Evolutionary conservation across 2,113 vertebrate genomes (phyloP).

Genomic region (Pristiophorus japonicus): DNA sequence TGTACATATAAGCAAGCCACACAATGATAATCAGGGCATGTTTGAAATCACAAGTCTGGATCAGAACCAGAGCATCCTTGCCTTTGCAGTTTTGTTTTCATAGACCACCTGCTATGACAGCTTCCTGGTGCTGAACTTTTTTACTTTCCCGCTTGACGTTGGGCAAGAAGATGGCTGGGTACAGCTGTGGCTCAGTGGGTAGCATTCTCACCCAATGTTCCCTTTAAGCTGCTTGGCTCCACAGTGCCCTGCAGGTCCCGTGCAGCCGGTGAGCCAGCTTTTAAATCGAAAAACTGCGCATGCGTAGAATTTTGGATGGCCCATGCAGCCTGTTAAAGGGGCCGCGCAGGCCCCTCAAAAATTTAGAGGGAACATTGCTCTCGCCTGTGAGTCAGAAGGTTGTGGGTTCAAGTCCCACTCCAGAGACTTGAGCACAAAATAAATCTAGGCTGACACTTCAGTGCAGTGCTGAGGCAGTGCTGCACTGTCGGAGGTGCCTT

Average conservation of each 20-base stretch:
- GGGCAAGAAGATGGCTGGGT: background rate
- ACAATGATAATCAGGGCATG: background rate
- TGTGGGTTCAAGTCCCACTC: background rate
- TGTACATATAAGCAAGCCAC: background rate
- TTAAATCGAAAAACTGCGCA: too few relatives aligned
- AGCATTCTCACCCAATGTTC: background rate
- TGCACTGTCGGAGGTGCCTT: background rate
- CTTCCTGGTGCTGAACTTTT: background rate
- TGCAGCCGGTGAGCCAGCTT: too few relatives aligned
- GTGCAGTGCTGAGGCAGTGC: background rate
- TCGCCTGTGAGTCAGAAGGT: background rate
- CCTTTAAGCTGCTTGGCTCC: too few relatives aligned
- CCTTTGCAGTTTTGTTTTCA: background rate
- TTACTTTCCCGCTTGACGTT: background rate
- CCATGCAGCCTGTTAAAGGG: too few relatives aligned
- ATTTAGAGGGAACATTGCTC: background rate
- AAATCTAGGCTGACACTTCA: too few relatives aligned
- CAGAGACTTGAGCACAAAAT: background rate
- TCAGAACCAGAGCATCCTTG: background rate
- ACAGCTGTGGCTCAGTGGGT: background rate
- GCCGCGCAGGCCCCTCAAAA: too few relatives aligned
- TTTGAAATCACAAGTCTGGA: slow-evolving; percentile 1
- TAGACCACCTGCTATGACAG: background rate
- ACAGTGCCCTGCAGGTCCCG: too few relatives aligned
- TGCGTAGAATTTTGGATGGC: too few relatives aligned